These are phyloP conservation scores for Reticulitermes speratus DNA, from an alignment of 1,140 invertebrate species.

Conservation along the genomic window DNA sequence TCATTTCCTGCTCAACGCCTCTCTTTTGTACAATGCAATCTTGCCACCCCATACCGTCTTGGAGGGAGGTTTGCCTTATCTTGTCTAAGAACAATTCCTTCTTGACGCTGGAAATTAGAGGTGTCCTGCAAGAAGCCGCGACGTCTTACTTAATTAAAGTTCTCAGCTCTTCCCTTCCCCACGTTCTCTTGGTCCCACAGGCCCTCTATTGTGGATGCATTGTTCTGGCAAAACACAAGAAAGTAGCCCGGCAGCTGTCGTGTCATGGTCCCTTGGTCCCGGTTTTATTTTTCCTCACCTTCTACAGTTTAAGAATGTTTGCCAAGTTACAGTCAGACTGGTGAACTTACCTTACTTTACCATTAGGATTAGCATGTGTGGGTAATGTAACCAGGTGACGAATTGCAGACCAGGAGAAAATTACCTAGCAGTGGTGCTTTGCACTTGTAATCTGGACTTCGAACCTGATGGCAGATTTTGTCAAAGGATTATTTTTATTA, in stretches of 20 bases:
- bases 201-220: background rate
- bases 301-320: background rate
- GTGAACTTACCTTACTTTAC: too few species aligned
- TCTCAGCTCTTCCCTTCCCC: constrained; percentile 11
- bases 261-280: background rate
- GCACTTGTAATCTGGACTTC: too few species aligned
- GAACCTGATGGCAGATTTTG: too few species aligned
- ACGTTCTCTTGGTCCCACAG: background rate
- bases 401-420: too few species aligned
- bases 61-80: constrained; percentile 29
- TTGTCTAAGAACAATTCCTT: constrained; percentile 34
- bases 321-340: too few species aligned
- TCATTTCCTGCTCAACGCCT: constrained; percentile 33
- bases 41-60: constrained; percentile 22
- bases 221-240: background rate
- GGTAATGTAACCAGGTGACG: too few species aligned
- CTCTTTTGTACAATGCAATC: constrained; percentile 31
- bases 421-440: too few species aligned
- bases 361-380: too few species aligned
- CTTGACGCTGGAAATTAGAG: constrained; percentile 34
- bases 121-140: constrained; percentile 27
- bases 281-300: background rate
- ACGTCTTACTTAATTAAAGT: constrained; percentile 32
- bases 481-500: too few species aligned
- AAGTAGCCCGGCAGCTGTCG: background rate